phyloP scores from a whole-genome alignment of 2,888 invertebrate species.

The Nemurella pictetii region DNA sequence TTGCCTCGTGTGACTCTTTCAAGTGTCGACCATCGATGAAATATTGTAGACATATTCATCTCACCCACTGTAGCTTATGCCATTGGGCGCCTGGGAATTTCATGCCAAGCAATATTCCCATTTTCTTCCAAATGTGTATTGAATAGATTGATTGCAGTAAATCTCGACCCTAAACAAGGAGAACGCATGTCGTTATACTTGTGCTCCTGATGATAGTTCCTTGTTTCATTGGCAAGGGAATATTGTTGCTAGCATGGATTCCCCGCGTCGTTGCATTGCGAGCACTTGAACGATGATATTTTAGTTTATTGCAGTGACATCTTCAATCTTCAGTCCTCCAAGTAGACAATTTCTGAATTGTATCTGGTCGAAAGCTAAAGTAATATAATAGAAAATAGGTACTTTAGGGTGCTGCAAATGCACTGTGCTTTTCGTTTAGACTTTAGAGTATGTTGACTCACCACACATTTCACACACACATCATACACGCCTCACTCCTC shows the following conservation, averaged over 20 bases:
- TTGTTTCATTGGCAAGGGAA: background rate
- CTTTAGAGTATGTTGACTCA: background rate
- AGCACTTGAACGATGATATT: background rate
- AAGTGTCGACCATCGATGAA: background rate
- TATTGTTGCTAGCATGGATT: background rate
- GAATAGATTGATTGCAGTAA: too few species aligned
- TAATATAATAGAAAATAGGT: background rate
- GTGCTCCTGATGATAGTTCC: background rate
- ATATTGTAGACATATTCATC: slow-evolving; percentile 9
- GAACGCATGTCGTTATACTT: too few species aligned
- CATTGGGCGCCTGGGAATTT: background rate
- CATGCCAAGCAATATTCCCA: background rate
- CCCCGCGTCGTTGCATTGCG: background rate
- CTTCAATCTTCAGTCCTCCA: background rate
- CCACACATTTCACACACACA: background rate
- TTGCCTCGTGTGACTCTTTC: slow-evolving; percentile 5
- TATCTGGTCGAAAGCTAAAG: background rate
- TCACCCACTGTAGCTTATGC: background rate
- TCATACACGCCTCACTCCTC: background rate
- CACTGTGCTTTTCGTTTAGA: background rate
- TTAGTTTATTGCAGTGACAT: background rate
- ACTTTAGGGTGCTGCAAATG: background rate
- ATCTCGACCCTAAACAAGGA: too few species aligned
- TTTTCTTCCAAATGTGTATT: background rate
- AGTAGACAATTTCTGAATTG: background rate